Percentiles rank a stretch among this genome's conserved stretches.
Evolutionary conservation across 2,113 vertebrate species (phyloP).

Genomic region (Corydoras maculifer): DNA sequence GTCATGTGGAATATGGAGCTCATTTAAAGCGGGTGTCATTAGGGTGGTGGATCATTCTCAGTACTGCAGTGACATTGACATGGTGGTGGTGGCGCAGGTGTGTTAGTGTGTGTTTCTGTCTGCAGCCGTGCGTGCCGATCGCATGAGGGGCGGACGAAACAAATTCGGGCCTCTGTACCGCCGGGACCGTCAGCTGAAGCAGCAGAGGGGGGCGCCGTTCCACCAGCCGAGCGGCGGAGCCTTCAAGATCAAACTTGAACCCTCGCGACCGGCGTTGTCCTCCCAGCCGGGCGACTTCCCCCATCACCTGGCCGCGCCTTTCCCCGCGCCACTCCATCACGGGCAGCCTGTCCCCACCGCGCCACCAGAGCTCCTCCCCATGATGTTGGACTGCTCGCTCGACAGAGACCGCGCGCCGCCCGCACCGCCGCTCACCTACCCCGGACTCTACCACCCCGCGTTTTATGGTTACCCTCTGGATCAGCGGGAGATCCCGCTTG

Average conservation of each 20-base stretch:
- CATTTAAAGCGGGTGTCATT: too few species aligned
- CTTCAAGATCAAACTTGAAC: slow-evolving; percentile 60
- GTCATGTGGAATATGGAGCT: too few species aligned
- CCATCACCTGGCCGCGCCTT: slow-evolving; percentile 40
- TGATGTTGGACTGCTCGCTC: slow-evolving; percentile 50
- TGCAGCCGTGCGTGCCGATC: slow-evolving; percentile 69
- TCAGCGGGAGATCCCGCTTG: slow-evolving; percentile 46
- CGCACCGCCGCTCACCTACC: slow-evolving; percentile 43
- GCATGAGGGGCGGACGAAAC: slow-evolving; percentile 73
- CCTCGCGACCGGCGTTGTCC: slow-evolving; percentile 41
- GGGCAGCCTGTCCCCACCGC: slow-evolving; percentile 48
- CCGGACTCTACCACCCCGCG: slow-evolving; percentile 47
- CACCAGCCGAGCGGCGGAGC: slow-evolving; percentile 44
- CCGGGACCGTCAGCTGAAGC: slow-evolving; percentile 66
- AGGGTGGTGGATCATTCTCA: too few species aligned
- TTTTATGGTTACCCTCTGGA: slow-evolving; percentile 48
- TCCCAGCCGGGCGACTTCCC: slow-evolving; percentile 44
- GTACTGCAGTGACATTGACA: too few species aligned
- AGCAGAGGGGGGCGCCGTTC: slow-evolving; percentile 47
- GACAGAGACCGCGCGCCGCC: slow-evolving; percentile 40
- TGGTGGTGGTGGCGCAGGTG: too few species aligned
- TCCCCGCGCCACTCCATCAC: slow-evolving; percentile 34
- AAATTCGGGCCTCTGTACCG: slow-evolving; percentile 72
- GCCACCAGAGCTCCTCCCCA: slow-evolving; percentile 31
- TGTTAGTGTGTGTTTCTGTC: not conserved